Evolutionary conservation across 2,797 vertebrate genomes (phyloP), one percentile per base, ranked within the genome.

Genomic region (Myotis pilosus): DNA sequence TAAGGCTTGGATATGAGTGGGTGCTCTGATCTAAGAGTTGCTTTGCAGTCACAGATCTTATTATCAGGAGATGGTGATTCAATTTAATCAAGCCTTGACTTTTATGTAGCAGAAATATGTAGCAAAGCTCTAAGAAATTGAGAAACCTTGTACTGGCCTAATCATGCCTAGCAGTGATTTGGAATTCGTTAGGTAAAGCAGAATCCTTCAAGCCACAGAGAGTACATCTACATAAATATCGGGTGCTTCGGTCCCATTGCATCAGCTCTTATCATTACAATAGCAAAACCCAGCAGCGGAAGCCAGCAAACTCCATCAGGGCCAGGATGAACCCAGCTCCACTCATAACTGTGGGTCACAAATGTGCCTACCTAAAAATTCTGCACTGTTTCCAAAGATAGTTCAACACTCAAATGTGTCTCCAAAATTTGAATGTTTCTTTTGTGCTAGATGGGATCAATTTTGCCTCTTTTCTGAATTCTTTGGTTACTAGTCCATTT

Each of bases 11-110:
- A 80, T 91, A 30, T 49, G 69, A 66, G 80, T 62, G 47, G 84
- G 23, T 71, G 20, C 62, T 74, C 93, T 30, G 75, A 69, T 53
- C 11, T 53, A 64, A 81, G 75, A 92, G 83, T 55, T 30, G 60
- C 28, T 62, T 62, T 53, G 62, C 79, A 91, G 90, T 79, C 80
- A 89, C 92, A 94, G 69, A 96, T 95, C 91, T 95, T 88, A 95
- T 94, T 89, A 97, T 89, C 72, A 92, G 83, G 83, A 96, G 76
- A 69, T n/a, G 76, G 92, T 76, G 60, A 94, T 97, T 96, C 94
- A 94, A 95, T 96, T 96, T 93, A 96, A 96, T 96, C 95, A 95
- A 96, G 96, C 84, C 72, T 96, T 96, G 95, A 93, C 93, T 96
- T 96, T 96, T 92, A 94, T 96, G 89, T 94, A 95, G 62, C 79